phyloP scores from a whole-genome alignment of 1,140 invertebrate species.

The Anagrus nilaparvatae region DNA sequence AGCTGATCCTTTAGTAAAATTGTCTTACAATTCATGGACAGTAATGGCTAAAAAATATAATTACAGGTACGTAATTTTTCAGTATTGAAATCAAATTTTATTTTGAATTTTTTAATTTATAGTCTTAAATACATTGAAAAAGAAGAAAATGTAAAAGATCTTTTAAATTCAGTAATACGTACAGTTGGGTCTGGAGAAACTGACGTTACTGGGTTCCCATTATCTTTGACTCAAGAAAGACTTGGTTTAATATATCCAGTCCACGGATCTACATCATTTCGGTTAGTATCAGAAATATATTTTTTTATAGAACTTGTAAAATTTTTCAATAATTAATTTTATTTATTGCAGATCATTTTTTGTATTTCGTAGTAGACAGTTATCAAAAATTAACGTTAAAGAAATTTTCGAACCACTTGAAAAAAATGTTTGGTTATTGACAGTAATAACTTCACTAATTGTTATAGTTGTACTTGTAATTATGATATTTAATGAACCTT shows the following conservation, averaged over 20 bases:
- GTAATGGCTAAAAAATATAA: no score
- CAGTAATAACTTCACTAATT: background rate
- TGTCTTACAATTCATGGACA: no score
- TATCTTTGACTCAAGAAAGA: background rate
- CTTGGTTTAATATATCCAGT: background rate
- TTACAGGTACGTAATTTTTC: no score
- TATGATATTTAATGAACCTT: background rate
- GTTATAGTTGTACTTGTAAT: no score
- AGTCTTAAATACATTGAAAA: no score
- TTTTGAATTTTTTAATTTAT: no score
- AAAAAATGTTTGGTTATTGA: background rate
- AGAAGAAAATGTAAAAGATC: no score
- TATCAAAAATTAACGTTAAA: background rate
- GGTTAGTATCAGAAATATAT: background rate
- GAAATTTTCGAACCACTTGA: constrained; percentile 1
- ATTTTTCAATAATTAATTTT: background rate
- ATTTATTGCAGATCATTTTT: constrained; percentile 3
- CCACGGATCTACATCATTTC: background rate
- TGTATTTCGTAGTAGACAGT: constrained; percentile 3
- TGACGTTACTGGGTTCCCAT: background rate
- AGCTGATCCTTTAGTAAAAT: no score
- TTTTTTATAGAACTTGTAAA: background rate
- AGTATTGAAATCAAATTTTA: no score
- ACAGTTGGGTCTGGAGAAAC: background rate
- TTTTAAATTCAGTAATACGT: no score